phyloP scores from a whole-genome alignment of 2,888 invertebrate genomes.

The Nephrotoma guestfalica region DNA sequence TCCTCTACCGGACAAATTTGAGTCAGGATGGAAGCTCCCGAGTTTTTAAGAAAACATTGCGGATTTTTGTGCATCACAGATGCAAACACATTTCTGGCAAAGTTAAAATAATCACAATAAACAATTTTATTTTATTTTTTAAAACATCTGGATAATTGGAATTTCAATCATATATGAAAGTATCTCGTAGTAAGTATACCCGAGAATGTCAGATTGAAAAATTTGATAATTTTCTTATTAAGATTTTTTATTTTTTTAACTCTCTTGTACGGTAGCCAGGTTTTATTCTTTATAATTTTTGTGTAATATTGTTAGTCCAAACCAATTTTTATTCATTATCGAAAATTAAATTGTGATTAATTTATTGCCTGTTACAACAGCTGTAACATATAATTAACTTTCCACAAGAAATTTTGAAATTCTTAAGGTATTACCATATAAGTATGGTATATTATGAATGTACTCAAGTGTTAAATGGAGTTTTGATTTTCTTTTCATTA shows the following conservation, averaged over 20 bases:
- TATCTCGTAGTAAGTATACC: not conserved
- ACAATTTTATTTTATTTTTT: not conserved
- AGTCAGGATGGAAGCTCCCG: too few relatives aligned
- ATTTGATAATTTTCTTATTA: not conserved
- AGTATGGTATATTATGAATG: not conserved
- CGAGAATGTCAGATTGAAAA: not conserved
- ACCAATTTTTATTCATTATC: not conserved
- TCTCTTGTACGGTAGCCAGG: not conserved
- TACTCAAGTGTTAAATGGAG: not conserved
- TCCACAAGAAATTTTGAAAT: not conserved
- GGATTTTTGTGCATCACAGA: not conserved
- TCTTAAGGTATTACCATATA: not conserved
- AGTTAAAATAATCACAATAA: not conserved
- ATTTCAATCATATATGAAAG: not conserved
- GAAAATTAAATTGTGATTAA: not conserved
- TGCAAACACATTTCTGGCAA: not conserved
- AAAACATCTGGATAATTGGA: not conserved
- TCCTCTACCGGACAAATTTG: too few relatives aligned
- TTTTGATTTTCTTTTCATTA: not conserved
- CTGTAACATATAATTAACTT: not conserved
- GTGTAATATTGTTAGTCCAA: not conserved
- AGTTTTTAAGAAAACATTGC: too few relatives aligned
- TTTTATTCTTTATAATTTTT: not conserved
- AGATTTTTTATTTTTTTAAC: not conserved
- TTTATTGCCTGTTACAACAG: not conserved